These are phyloP conservation scores for Cyprinodon variegatus DNA, from an alignment of 2,113 vertebrate species.

Conservation along the genomic window DNA sequence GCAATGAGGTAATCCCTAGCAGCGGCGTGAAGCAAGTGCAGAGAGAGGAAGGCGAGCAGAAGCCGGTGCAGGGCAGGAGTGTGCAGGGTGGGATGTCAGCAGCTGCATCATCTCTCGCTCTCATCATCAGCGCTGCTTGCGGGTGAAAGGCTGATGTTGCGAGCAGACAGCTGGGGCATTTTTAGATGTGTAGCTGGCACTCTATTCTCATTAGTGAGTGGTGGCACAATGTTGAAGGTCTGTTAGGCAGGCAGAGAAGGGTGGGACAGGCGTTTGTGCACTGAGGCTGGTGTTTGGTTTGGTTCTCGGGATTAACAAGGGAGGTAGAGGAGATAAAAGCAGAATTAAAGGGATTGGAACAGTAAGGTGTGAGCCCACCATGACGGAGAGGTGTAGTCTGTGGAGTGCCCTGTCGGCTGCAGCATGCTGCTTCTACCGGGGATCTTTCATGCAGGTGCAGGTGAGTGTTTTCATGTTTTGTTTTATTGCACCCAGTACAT, in stretches of 20 bases:
- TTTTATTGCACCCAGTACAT: not conserved
- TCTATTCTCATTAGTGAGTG: constrained; percentile 23
- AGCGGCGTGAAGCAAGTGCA: constrained; percentile 77
- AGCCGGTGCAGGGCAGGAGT: constrained; percentile 62
- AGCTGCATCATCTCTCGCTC: constrained; percentile 47
- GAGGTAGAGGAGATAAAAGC: not conserved
- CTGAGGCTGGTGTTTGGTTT: constrained; percentile 31
- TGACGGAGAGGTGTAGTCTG: constrained; percentile 96
- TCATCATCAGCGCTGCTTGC: constrained; percentile 58
- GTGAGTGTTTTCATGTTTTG: constrained; percentile 76
- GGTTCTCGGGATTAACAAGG: constrained; percentile 40
- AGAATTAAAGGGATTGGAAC: constrained; percentile 34
- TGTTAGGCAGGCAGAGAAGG: constrained; percentile 54
- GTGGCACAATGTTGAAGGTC: constrained; percentile 70
- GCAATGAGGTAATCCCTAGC: constrained; percentile 86
- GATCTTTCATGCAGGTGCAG: constrained; percentile 99
- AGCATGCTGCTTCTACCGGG: constrained; percentile 98
- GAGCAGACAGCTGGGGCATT: constrained; percentile 32
- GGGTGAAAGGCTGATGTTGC: constrained; percentile 34
- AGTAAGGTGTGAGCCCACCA: constrained; percentile 75
- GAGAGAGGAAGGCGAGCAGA: constrained; percentile 51
- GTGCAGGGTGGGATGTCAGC: constrained; percentile 67
- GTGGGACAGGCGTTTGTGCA: constrained; percentile 60
- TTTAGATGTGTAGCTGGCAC: constrained; percentile 41
- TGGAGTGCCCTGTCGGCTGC: constrained; percentile 97